Percentiles rank a stretch among this genome's conserved stretches.
phyloP scores from a whole-genome alignment of 2,113 vertebrate genomes.

The Desmodus rotundus region DNA sequence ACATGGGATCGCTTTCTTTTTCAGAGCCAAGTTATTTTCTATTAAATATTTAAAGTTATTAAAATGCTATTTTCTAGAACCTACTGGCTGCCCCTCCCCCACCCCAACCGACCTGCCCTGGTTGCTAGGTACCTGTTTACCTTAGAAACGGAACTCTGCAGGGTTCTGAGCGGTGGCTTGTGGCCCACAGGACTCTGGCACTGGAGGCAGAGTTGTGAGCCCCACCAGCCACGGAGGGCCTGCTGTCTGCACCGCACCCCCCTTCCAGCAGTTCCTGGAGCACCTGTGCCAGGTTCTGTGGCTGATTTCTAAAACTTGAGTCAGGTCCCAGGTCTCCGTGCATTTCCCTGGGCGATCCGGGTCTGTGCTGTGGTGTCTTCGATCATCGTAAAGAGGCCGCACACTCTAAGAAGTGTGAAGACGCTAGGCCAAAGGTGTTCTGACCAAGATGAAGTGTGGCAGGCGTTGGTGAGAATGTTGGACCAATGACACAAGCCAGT shows the following conservation, averaged over 20 bases:
- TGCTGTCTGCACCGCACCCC: not conserved
- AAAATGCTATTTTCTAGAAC: not conserved
- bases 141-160: not conserved
- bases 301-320: not conserved
- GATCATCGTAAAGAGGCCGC: not conserved
- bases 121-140: rapidly evolving
- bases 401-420: not conserved
- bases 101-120: not conserved
- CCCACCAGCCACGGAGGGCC: no score
- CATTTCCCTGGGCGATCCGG: not conserved
- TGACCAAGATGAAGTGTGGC: not conserved
- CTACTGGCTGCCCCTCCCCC: not conserved
- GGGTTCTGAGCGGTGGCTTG: not conserved
- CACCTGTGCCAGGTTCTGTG: not conserved
- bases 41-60: no score
- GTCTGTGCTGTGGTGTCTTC: not conserved
- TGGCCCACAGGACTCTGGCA: no score
- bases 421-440: not conserved
- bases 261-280: not conserved
- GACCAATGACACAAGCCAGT: not conserved
- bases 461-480: not conserved
- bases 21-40: not conserved
- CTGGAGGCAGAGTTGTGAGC: no score
- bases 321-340: not conserved
- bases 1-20: not conserved